A percentile compares a stretch with the other conserved stretches of the same genome.
phyloP scores from a whole-genome alignment of 2,888 invertebrate genomes.

The Acleris cristana region DNA sequence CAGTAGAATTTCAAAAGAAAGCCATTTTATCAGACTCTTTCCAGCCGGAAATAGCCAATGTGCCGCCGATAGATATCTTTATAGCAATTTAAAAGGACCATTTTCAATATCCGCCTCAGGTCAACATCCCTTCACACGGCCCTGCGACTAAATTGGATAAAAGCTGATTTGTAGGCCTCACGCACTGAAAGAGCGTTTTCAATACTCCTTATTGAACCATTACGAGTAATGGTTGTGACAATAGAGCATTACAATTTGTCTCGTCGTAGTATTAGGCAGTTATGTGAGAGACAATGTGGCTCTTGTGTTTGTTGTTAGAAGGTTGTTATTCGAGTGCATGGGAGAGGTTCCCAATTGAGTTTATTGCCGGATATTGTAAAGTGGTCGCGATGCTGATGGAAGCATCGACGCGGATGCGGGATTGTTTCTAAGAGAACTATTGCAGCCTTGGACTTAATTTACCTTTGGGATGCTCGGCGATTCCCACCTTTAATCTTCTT shows the following conservation, averaged over 20 bases:
- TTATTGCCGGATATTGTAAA: slow-evolving; percentile 81
- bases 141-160: slow-evolving; percentile 69
- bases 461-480: too few species aligned
- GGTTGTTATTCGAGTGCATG: slow-evolving; percentile 54
- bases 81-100: slow-evolving; percentile 70
- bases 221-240: slow-evolving; percentile 77
- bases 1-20: slow-evolving; percentile 30
- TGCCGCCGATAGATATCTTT: slow-evolving; percentile 68
- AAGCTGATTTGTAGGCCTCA: slow-evolving; percentile 69
- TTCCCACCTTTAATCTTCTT: too few species aligned
- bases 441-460: neutral
- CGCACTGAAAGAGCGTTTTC: slow-evolving; percentile 72
- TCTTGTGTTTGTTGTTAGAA: slow-evolving; percentile 57
- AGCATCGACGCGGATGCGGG: slow-evolving; percentile 64
- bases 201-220: slow-evolving; percentile 79
- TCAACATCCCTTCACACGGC: slow-evolving; percentile 73
- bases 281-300: slow-evolving; percentile 52
- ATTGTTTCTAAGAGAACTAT: slow-evolving; percentile 51
- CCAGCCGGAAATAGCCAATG: slow-evolving; percentile 65
- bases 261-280: slow-evolving; percentile 52
- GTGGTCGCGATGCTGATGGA: slow-evolving; percentile 69
- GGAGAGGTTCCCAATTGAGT: slow-evolving; percentile 68
- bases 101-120: slow-evolving; percentile 77
- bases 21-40: slow-evolving; percentile 24
- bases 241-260: slow-evolving; percentile 81